Evolutionary conservation across 2,888 invertebrate genomes (phyloP).

Genomic region (Brachypalpus laphriformis): DNA sequence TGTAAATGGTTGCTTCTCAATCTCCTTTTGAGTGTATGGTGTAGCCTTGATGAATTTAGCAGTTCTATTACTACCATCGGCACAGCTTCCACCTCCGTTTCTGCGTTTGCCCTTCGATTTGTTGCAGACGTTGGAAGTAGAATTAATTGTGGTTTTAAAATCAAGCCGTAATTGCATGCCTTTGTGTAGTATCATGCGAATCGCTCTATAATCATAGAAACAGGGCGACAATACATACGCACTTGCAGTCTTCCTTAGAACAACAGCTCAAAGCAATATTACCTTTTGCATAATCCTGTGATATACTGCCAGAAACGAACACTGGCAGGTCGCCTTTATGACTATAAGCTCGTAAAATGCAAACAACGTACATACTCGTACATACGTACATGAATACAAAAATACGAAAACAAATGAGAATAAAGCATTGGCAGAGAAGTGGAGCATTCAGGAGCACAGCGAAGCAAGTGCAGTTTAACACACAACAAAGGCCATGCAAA

Average conservation of each 20-base stretch:
- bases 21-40: no score
- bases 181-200: conserved; percentile 22
- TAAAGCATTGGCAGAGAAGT: conserved; percentile 16
- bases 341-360: neutral
- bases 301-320: neutral
- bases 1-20: no score
- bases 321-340: conserved; percentile 14
- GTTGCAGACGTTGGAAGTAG: conserved; percentile 41
- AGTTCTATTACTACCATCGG: no score
- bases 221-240: conserved; percentile 34
- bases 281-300: conserved; percentile 14
- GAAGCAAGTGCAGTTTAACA: conserved; percentile 63
- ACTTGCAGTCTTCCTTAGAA: conserved; percentile 13
- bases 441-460: conserved; percentile 35
- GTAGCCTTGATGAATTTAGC: no score
- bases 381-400: neutral
- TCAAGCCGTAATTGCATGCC: conserved; percentile 17
- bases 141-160: conserved; percentile 53
- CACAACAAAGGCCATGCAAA: conserved; percentile 52
- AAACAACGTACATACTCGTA: neutral
- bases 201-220: conserved; percentile 36
- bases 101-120: conserved; percentile 20
- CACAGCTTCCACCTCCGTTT: neutral
- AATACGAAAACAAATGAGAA: conserved; percentile 27
- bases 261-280: conserved; percentile 38